Evolutionary conservation across 2,797 vertebrate species (phyloP), one percentile per base, ranked within the genome.

Genomic region (Iguana delicatissima): DNA sequence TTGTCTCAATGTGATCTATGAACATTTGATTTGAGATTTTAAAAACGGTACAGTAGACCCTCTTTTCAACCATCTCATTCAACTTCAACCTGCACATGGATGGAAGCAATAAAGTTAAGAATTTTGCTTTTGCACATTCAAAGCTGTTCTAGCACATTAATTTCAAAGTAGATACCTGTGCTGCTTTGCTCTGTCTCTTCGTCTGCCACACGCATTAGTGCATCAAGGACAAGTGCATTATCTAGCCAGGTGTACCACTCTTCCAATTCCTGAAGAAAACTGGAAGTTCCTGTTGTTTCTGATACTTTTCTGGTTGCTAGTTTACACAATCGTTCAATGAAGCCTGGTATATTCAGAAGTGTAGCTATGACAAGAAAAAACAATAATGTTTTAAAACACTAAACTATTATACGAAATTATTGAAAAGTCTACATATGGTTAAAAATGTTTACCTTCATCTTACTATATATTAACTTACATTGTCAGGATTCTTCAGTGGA

Each of bases 191-290:
- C 99, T 0, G 98, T 98, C 93, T 99, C 99, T 92, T 99, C 99
- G 0, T 98, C 98, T 26, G 99, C 99, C 97, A 99, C 99, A 92
- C 99, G 98, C 99, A 99, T 99, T 91, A 99, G 98, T 0, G 99
- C 98, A 29, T 99, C 99, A 73, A 99, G 96, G n/a, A 99, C 99
- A 85, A 99, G 96, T 0, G 99, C 99, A 0, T 99, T 99, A 97
- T 99, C 99, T 90, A 99, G 97, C 99, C 99, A 99, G 0, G 98
- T 99, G 96, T 99, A 99, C 99, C 99, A 99, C 91, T 99, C 99
- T 92, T 99, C 99, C 94, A 99, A 92, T 94, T 99, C 99, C 97
- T 99, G 99, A 82, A 99, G 97, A 94, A 99, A 99, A 96, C 98
- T 99, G 22, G 98, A 98, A 18, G 98, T 97, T 62, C 98, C 98